Base-by-base conservation (phyloP, 2,888 invertebrate species). In the Drosophila trichaetosa region DNA sequence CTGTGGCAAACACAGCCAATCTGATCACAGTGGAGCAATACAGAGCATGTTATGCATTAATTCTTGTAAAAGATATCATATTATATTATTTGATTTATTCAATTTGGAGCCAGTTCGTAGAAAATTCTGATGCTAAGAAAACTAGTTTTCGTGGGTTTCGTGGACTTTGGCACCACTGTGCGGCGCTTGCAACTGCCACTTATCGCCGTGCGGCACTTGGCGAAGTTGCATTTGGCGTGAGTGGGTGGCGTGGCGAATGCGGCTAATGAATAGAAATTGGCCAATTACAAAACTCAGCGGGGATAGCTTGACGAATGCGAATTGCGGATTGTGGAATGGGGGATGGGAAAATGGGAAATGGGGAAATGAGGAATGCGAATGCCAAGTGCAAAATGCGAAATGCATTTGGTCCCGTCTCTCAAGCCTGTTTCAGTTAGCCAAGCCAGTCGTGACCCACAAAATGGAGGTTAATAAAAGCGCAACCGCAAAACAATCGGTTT, bases 181-280 rank as follows among this genome's bases (percentile, higher is more conserved):
- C 76, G n/a, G n/a, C 34, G 21, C 48, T 40, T 24, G 48, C 51
- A 56, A 46, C 46, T 24, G 24, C 46, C 46, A 46, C 46, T 21
- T 46, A 21, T 16, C 46, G 46, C 7, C 13, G 21, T 46, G 13
- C 13, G 21, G 21, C 21, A 21, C 13, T 21, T 46, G 46, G 21
- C 11, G n/a, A 24, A 38, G 54, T 54, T 54, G 27, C 54, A 54
- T 7, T 24, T 34, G 33, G 21, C 53, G 62, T 73, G 65, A 67
- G 74, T 59, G 66, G 74, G 67, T 56, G 73, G 68, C 74, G 31
- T 34, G 10, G 42, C 60, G 46, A 68, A 68, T 64, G 73, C 60
- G 57, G 54, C 58, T 74, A 79, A 78, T 79, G 70, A 67, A 78
- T 67, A 75, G 61, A 74, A 78, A 78, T 74, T 75, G 79, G 42